A percentile compares a stretch with the other conserved stretches of the same genome.
These are phyloP conservation scores for Heterocephalus glaber DNA, from an alignment of 2,113 vertebrate genomes.

Conservation along the genomic window DNA sequence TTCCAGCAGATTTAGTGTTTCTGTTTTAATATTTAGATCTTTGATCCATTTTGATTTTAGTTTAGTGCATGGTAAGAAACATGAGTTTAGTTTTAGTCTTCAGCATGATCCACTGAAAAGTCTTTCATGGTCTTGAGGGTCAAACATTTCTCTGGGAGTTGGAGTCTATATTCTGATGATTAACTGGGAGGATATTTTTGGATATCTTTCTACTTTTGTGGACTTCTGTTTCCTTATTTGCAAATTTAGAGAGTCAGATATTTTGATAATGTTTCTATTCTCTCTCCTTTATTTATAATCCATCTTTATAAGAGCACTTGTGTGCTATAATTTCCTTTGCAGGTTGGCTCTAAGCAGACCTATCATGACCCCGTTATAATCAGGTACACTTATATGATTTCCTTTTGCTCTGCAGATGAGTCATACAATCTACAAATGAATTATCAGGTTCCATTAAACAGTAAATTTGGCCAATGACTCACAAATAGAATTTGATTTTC, in stretches of 20 bases:
- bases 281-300: background rate
- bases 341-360: background rate
- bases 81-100: no score
- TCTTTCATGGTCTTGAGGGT: background rate
- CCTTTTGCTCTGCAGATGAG: conserved; percentile 2
- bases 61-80: no score
- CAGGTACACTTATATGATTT: background rate
- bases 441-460: background rate
- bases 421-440: background rate
- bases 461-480: background rate
- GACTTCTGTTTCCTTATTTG: background rate
- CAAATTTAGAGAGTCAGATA: background rate
- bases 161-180: background rate
- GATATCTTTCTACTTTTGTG: background rate
- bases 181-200: background rate
- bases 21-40: no score
- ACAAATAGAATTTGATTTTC: conserved; percentile 1
- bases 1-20: no score
- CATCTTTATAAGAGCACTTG: background rate
- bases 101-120: background rate
- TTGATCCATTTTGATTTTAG: no score
- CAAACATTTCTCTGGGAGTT: background rate
- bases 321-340: background rate
- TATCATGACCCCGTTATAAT: background rate
- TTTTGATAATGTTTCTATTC: background rate